phyloP scores from a whole-genome alignment of 2,888 invertebrate species.

The Phyllotreta cruciferae region DNA sequence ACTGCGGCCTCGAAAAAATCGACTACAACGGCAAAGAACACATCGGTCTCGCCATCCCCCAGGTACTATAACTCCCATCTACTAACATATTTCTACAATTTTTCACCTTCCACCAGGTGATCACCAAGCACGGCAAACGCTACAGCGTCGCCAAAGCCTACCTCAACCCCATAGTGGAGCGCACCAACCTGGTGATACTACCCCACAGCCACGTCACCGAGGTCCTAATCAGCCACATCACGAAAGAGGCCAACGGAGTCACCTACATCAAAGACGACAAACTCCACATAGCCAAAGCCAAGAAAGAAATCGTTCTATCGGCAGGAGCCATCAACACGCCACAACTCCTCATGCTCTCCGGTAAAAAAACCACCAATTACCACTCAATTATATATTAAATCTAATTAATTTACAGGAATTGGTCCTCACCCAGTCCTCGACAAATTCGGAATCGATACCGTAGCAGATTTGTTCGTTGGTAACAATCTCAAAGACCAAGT shows the following conservation, averaged over 20 bases:
- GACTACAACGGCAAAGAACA: conserved; percentile 71
- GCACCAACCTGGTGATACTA: conserved; percentile 70
- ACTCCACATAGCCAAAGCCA: conserved; percentile 66
- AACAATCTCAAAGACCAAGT: conserved; percentile 76
- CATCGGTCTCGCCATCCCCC: conserved; percentile 69
- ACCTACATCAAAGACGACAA: conserved; percentile 64
- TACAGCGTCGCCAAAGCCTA: conserved; percentile 74
- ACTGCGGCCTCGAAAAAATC: conserved; percentile 66
- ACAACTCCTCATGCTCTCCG: conserved; percentile 80
- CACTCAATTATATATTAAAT: not conserved
- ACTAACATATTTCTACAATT: not conserved
- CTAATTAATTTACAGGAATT: conserved; percentile 59
- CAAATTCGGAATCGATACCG: conserved; percentile 63
- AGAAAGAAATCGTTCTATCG: conserved; percentile 76
- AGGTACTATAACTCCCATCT: conserved; percentile 47
- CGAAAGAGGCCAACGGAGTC: conserved; percentile 70
- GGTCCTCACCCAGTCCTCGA: conserved; percentile 69
- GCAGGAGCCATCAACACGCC: conserved; percentile 81
- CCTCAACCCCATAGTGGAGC: conserved; percentile 64
- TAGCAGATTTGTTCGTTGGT: conserved; percentile 70
- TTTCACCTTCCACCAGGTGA: conserved; percentile 52
- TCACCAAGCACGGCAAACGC: conserved; percentile 71
- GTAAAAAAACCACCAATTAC: conserved; percentile 18
- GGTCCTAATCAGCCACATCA: conserved; percentile 65
- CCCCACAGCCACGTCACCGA: conserved; percentile 68